Conservation (phyloP, 2,113 vertebrate species). For the Baryphthengus martii region DNA sequence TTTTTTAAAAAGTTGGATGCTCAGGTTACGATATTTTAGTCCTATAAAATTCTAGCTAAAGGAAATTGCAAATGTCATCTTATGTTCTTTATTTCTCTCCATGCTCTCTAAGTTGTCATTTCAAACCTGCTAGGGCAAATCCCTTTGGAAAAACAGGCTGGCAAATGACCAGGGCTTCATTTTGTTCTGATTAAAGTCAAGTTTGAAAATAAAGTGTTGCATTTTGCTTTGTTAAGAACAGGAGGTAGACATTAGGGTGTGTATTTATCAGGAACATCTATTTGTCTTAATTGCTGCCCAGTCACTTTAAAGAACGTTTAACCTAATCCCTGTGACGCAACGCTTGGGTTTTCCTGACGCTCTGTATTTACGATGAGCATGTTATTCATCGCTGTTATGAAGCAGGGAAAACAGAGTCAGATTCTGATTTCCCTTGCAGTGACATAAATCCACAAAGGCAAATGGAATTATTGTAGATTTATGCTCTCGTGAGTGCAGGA, state of each 20-base stretch:
- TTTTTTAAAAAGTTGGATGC: background rate
- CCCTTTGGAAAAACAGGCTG: background rate
- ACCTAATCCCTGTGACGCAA: background rate
- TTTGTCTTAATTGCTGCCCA: background rate
- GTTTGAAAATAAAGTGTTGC: background rate
- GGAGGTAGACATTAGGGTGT: background rate
- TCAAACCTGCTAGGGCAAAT: background rate
- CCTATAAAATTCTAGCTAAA: background rate
- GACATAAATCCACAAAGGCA: background rate
- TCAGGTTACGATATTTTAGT: background rate
- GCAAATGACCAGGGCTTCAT: background rate
- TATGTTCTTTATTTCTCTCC: background rate
- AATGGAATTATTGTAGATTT: slow-evolving; percentile 24
- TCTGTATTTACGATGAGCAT: background rate
- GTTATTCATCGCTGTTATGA: background rate
- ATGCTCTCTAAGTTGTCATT: background rate
- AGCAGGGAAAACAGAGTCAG: background rate
- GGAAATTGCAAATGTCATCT: background rate
- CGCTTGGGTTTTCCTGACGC: background rate
- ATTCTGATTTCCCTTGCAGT: background rate
- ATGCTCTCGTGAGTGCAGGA: background rate
- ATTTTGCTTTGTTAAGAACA: background rate
- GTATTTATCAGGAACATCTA: background rate
- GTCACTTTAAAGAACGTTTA: background rate
- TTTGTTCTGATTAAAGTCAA: background rate